Evolutionary conservation across 2,888 invertebrate species (phyloP).

Genomic region (Ceriagrion tenellum): DNA sequence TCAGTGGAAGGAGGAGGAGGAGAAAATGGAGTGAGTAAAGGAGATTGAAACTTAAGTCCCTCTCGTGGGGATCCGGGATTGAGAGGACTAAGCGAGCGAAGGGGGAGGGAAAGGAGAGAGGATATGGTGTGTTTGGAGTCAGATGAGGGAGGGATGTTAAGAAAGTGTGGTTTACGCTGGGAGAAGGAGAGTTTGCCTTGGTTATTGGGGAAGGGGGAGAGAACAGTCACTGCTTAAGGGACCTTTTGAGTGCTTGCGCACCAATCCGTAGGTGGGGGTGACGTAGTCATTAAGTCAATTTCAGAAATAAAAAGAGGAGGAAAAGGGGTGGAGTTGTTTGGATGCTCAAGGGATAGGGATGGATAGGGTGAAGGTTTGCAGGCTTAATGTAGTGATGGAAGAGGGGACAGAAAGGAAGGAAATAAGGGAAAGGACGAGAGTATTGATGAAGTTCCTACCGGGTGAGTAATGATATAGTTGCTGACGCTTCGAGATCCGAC

Average conservation of each 20-base stretch:
- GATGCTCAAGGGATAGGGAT: neutral
- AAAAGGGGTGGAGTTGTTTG: neutral
- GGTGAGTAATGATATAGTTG: too few relatives aligned
- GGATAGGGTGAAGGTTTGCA: neutral
- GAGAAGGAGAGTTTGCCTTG: neutral
- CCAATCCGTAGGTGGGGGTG: neutral
- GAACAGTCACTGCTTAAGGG: neutral
- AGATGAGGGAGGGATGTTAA: too few relatives aligned
- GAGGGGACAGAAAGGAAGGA: neutral
- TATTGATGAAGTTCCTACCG: too few relatives aligned
- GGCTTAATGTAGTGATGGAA: neutral
- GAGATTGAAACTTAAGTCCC: constrained; percentile 63
- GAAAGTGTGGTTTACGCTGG: too few relatives aligned
- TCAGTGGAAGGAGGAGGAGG: neutral
- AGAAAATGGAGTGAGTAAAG: neutral
- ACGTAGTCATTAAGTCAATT: neutral
- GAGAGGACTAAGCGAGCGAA: neutral
- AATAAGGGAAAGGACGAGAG: too few relatives aligned
- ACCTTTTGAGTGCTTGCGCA: neutral
- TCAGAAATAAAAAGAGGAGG: neutral
- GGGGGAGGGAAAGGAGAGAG: neutral
- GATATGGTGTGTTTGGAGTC: too few relatives aligned
- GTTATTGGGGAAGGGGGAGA: neutral
- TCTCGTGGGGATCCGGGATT: constrained; percentile 41
- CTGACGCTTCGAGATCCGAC: too few relatives aligned